These are phyloP conservation scores for Uropetala carovei DNA, from an alignment of 2,888 invertebrate species.

Conservation along the genomic window DNA sequence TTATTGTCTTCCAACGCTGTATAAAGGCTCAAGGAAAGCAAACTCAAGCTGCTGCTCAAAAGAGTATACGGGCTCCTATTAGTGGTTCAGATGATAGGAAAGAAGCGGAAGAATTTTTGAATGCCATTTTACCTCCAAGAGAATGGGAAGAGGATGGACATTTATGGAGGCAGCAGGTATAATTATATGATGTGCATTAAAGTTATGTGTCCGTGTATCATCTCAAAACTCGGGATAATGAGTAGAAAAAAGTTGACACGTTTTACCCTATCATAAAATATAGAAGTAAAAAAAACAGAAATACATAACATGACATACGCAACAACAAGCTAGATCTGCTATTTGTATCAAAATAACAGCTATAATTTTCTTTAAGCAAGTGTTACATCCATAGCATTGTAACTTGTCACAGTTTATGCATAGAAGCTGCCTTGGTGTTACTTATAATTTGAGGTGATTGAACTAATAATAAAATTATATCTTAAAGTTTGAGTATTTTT, in stretches of 20 bases:
- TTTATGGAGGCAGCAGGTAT: conserved; percentile 90
- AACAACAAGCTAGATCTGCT: neutral
- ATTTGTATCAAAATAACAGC: neutral
- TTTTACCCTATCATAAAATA: no score
- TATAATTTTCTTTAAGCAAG: no score
- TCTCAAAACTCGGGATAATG: no score
- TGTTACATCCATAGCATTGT: no score
- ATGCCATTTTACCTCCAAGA: conserved; percentile 94
- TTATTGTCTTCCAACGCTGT: neutral
- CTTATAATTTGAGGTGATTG: no score
- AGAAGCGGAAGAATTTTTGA: conserved; percentile 94
- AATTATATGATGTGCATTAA: neutral
- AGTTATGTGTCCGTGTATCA: no score
- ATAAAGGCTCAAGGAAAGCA: conserved; percentile 5
- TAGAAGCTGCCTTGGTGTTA: no score
- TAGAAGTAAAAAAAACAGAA: neutral
- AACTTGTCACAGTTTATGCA: no score
- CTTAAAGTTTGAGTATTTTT: no score
- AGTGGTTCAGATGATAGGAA: conserved; percentile 65
- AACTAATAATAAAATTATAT: no score
- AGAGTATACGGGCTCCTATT: conserved; percentile 71
- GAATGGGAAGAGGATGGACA: conserved; percentile 97
- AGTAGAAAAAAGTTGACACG: no score
- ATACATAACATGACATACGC: neutral
- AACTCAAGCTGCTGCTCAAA: conserved; percentile 6